Conservation (phyloP, 2,888 invertebrate species). For the Girardia tigrina region DNA sequence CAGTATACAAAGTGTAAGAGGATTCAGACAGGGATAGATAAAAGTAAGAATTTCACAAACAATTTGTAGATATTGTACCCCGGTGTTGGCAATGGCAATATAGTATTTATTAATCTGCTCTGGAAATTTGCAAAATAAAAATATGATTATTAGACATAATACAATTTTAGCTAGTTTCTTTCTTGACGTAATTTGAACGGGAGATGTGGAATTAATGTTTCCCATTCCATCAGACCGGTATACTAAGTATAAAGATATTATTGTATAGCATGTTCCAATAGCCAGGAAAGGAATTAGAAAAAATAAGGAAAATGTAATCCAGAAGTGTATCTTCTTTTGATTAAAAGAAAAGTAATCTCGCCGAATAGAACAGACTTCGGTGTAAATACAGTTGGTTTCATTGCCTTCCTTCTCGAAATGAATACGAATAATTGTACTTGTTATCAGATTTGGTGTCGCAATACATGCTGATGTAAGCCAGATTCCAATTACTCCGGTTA, state of each 20-base stretch:
- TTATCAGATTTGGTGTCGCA: neutral
- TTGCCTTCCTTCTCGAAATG: neutral
- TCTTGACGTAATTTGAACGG: neutral
- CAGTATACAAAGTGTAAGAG: neutral
- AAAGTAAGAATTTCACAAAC: neutral
- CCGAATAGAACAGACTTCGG: neutral
- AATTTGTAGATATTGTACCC: neutral
- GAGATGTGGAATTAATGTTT: neutral
- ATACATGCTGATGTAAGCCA: neutral
- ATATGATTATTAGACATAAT: neutral
- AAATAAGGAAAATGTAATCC: neutral
- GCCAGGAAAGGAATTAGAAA: neutral
- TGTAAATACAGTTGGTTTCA: neutral
- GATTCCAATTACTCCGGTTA: neutral
- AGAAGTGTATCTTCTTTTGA: neutral
- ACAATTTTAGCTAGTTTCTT: neutral
- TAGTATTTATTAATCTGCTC: neutral
- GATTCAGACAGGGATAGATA: neutral
- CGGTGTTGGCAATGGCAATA: neutral
- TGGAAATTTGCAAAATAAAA: neutral
- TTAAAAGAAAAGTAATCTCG: neutral
- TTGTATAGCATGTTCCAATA: neutral
- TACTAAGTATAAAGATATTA: neutral
- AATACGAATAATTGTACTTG: neutral
- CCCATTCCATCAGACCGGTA: neutral